Evolutionary conservation across 2,797 vertebrate genomes (phyloP), one percentile per base, ranked within the genome.

Genomic region (Arvicola amphibius): DNA sequence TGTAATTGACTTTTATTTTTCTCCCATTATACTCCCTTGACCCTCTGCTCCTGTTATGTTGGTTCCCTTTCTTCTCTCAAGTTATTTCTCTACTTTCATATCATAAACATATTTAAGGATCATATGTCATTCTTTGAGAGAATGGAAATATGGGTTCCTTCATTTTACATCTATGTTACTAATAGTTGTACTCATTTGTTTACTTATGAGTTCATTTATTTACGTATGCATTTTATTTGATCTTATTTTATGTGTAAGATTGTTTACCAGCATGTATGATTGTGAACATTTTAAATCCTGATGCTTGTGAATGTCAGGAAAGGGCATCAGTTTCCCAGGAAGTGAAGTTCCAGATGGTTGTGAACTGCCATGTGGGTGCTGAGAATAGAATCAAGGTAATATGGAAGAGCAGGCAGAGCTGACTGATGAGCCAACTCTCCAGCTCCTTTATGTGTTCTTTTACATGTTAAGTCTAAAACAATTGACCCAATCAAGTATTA

Each of bases 21-120:
- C 1, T 29, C 2, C 0, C 14, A 12, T 32, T 37, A 46, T 25
- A 10, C 4, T 6, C 2, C 2, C 6, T 76, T 34, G 37, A 46
- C 10, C 6, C 4, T 43, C 29, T 19, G 7, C 6, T 19, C 8
- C 40, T 25, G 19, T 34, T 21, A 8, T 46, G 19, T 11, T 76
- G 29, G 37, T 43, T 19, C 29, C 16, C 10, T 59, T 48, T 11
- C 21, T 46, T 48, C 29, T 46, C 21, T 63, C 46, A 63, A 63
- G 32, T 11, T 46, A 32, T 63, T 29, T 46, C 14, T 8, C 40
- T 48, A 34, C 6, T 56, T 74, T 21, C 3, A 37, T 23, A 12
- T 25, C 27, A 74, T 74, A 14, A 5, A 56, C n/a, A 11, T 63
- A 21, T n/a, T 3, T 43, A 32, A n/a, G 73, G 14, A 48, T 12